Conservation (phyloP, 2,113 vertebrate species). For the Marmota flaviventris region DNA sequence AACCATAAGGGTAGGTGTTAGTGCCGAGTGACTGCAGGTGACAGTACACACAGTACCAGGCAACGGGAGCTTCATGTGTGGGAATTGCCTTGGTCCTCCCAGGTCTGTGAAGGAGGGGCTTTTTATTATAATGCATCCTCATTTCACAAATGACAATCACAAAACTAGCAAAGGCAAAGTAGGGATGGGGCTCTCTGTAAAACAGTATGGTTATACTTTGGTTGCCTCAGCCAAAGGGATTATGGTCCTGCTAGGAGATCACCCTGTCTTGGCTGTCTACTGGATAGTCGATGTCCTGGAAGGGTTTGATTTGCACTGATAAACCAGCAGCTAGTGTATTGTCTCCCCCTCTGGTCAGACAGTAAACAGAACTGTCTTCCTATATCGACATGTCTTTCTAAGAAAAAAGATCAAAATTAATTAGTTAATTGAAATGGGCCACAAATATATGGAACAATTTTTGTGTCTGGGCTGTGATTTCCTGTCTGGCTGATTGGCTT, state of each 20-base stretch:
- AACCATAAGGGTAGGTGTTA: neutral
- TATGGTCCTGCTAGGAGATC: neutral
- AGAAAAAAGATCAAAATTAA: constrained; percentile 11
- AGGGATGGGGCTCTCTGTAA: neutral
- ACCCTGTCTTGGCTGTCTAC: neutral
- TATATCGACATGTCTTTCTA: neutral
- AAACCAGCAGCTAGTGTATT: neutral
- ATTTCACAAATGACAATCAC: fast-evolving
- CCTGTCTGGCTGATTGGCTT: constrained; percentile 82
- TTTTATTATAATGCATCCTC: fast-evolving
- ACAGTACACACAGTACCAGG: neutral
- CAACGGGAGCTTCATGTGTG: fast-evolving
- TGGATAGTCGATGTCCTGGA: fast-evolving
- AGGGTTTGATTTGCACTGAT: neutral
- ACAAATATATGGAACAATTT: constrained; percentile 79
- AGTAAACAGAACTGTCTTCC: constrained; percentile 38
- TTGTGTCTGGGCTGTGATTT: constrained; percentile 73
- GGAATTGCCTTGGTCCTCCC: fast-evolving
- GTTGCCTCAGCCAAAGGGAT: neutral
- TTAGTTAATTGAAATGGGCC: constrained; percentile 57
- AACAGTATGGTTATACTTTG: neutral
- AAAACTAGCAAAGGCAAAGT: neutral
- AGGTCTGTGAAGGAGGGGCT: neutral
- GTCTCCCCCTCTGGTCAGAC: neutral
- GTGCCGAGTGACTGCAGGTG: fast-evolving